Percentiles rank a stretch among this genome's conserved stretches.
Conservation (phyloP, 2,797 vertebrate species). For the Eptatretus atami region DNA sequence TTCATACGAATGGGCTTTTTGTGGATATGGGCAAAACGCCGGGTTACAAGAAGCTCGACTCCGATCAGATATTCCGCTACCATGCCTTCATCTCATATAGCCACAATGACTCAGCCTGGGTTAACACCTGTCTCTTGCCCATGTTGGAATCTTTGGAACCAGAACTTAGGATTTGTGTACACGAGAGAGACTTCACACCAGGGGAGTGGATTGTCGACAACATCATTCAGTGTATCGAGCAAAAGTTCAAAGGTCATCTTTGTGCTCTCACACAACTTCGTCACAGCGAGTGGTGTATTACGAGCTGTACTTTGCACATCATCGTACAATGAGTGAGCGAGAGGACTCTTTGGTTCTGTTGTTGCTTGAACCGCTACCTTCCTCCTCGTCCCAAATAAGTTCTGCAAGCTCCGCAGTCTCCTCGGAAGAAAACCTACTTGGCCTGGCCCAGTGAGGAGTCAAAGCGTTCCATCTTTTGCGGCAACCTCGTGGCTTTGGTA, state of each 20-base stretch:
- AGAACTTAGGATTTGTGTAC: slow-evolving; percentile 6
- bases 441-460: slow-evolving; percentile 8
- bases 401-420: slow-evolving; percentile 8
- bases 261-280: slow-evolving; percentile 8
- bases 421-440: slow-evolving; percentile 8
- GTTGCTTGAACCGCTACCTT: slow-evolving; percentile 8
- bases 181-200: slow-evolving; percentile 9
- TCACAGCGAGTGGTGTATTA: slow-evolving; percentile 9
- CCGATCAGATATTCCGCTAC: neutral
- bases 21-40: neutral
- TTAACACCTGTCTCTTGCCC: slow-evolving; percentile 7
- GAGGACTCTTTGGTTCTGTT: slow-evolving; percentile 8
- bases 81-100: slow-evolving; percentile 9
- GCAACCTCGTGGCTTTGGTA: slow-evolving; percentile 7
- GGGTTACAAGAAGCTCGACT: neutral
- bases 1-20: slow-evolving; percentile 1
- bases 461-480: slow-evolving; percentile 8
- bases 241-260: slow-evolving; percentile 8
- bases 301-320: slow-evolving; percentile 8
- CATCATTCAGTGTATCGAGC: slow-evolving; percentile 8
- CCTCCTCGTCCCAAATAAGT: slow-evolving; percentile 8
- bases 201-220: slow-evolving; percentile 8
- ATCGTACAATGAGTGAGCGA: slow-evolving; percentile 7
- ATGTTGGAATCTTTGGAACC: slow-evolving; percentile 7
- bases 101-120: slow-evolving; percentile 7